Evolutionary conservation across 2,113 vertebrate genomes (phyloP).

Genomic region (Tupaia chinensis): DNA sequence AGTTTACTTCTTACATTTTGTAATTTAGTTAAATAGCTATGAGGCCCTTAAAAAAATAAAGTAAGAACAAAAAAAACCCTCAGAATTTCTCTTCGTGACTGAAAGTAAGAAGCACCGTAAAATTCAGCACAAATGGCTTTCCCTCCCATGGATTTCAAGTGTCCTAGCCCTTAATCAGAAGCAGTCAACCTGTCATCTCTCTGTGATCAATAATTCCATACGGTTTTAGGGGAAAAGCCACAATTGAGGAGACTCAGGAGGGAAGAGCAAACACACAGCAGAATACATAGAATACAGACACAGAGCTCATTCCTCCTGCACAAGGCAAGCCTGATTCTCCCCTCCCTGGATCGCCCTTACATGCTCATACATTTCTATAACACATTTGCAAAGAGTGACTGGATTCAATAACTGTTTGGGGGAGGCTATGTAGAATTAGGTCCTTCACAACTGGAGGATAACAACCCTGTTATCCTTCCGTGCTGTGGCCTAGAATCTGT

Average conservation of each 20-base stretch:
- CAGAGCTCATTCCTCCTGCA: neutral
- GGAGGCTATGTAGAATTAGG: slow-evolving; percentile 21
- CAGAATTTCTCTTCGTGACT: slow-evolving; percentile 14
- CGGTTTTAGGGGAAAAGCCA: neutral
- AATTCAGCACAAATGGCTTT: slow-evolving; percentile 36
- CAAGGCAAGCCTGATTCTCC: neutral
- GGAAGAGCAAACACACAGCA: neutral
- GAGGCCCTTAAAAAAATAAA: neutral
- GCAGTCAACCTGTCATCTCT: slow-evolving; percentile 8
- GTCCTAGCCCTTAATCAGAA: slow-evolving; percentile 45
- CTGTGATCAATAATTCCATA: neutral
- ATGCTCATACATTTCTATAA: slow-evolving; percentile 5
- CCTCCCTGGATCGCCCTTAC: neutral
- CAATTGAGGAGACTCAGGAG: neutral
- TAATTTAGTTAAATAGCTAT: neutral
- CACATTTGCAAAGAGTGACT: slow-evolving; percentile 56
- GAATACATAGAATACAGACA: neutral
- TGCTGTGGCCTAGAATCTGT: neutral
- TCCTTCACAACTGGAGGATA: neutral
- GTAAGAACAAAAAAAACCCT: neutral
- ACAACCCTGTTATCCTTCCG: neutral
- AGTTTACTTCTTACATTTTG: slow-evolving; percentile 14
- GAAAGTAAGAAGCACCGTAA: slow-evolving; percentile 11
- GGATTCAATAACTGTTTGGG: slow-evolving; percentile 20
- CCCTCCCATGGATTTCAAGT: neutral